phyloP scores from a whole-genome alignment of 2,888 invertebrate species.

The Diploptera punctata region DNA sequence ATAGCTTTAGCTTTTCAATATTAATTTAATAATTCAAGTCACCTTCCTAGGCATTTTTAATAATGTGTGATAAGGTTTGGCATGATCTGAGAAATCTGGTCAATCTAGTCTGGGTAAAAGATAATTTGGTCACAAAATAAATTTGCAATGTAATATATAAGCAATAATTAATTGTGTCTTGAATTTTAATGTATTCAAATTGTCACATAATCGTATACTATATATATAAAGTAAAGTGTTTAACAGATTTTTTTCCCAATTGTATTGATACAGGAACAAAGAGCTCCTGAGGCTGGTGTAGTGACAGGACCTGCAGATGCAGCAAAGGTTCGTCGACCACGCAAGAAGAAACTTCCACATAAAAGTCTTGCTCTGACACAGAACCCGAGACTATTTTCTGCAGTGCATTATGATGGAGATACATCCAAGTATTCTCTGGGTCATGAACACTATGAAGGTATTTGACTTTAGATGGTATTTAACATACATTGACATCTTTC shows the following conservation, averaged over 20 bases:
- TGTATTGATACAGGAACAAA: constrained; percentile 19
- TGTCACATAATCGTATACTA: background rate
- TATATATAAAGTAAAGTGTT: background rate
- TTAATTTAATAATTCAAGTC: too few species aligned
- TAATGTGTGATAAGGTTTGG: too few species aligned
- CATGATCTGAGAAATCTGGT: too few species aligned
- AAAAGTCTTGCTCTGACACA: constrained; percentile 20
- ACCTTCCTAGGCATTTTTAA: too few species aligned
- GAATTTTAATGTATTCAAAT: background rate
- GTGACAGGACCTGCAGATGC: background rate
- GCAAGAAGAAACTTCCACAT: background rate
- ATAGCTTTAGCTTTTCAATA: too few species aligned
- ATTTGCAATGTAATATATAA: background rate
- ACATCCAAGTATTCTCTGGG: constrained; percentile 64
- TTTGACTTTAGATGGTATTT: too few species aligned
- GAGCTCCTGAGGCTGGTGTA: background rate
- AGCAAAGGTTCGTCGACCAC: background rate
- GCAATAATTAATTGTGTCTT: background rate
- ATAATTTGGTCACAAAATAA: too few species aligned
- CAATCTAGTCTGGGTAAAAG: too few species aligned
- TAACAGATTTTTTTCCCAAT: background rate
- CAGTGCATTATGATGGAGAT: constrained; percentile 69
- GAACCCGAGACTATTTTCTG: constrained; percentile 55
- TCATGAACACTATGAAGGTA: constrained; percentile 67
- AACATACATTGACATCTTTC: too few species aligned